phyloP scores from a whole-genome alignment of 2,888 invertebrate genomes.

The Stictocephala bisonia region DNA sequence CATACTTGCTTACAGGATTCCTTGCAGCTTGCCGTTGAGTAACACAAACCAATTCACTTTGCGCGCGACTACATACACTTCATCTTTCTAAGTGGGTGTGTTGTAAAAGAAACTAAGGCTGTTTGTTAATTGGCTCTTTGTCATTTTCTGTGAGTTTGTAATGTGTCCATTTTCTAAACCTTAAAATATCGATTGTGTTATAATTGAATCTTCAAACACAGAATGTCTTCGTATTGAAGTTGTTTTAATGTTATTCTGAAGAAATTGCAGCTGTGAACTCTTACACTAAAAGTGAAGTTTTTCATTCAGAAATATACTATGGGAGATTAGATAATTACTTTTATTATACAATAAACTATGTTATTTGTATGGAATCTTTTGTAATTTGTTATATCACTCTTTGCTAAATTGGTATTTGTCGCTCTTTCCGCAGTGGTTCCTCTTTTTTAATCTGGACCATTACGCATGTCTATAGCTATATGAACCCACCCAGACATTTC shows the following conservation, averaged over 20 bases:
- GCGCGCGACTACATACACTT: conserved; percentile 45
- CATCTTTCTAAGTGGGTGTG: conserved; percentile 49
- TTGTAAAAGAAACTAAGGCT: conserved; percentile 48
- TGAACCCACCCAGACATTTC: conserved; percentile 34
- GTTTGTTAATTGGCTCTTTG: conserved; percentile 47
- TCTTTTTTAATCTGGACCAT: conserved; percentile 22
- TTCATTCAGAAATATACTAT: conserved; percentile 43
- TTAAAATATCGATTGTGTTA: conserved; percentile 38
- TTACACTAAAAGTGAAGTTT: conserved; percentile 37
- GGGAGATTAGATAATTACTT: conserved; percentile 43
- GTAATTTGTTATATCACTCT: conserved; percentile 48
- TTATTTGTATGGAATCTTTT: conserved; percentile 46
- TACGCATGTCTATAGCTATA: conserved; percentile 38
- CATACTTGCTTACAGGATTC: conserved; percentile 47
- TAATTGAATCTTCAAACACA: conserved; percentile 23
- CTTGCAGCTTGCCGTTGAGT: conserved; percentile 46
- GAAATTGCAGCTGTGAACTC: conserved; percentile 28
- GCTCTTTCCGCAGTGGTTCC: conserved; percentile 28
- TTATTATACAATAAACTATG: conserved; percentile 47
- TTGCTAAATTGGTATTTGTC: conserved; percentile 34
- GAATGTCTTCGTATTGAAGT: conserved; percentile 36
- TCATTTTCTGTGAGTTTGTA: conserved; percentile 50
- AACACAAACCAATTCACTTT: conserved; percentile 50
- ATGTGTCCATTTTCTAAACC: conserved; percentile 44
- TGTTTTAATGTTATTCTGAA: conserved; percentile 41